Conservation (phyloP, 1,140 invertebrate species). For the Heliconius hermathena region DNA sequence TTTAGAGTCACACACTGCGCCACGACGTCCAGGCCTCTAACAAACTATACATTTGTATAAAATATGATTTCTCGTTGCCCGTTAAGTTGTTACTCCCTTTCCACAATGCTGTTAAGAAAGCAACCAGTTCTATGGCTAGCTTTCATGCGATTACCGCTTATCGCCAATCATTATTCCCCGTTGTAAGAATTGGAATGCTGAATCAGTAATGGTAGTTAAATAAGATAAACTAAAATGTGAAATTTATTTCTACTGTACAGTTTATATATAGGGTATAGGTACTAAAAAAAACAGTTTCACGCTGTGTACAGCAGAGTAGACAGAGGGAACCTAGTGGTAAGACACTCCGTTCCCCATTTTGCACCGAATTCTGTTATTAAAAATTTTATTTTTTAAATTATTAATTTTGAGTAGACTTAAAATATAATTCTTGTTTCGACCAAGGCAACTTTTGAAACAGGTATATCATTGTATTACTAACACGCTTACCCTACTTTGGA, state of each 20-base stretch:
- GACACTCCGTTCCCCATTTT: no score
- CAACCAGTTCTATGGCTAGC: slow-evolving; percentile 39
- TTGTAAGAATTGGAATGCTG: slow-evolving; percentile 39
- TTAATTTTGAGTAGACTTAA: background rate
- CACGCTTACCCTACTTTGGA: slow-evolving; percentile 9
- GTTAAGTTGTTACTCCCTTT: slow-evolving; percentile 35
- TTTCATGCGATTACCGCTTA: slow-evolving; percentile 40
- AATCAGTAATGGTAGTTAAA: slow-evolving; percentile 36
- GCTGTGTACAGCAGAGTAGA: no score
- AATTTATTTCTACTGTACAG: background rate
- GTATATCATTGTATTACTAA: slow-evolving; percentile 15
- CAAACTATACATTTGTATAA: slow-evolving; percentile 23
- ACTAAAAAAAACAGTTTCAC: no score
- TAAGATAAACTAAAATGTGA: slow-evolving; percentile 19
- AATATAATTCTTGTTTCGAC: background rate
- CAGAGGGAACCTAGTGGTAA: no score
- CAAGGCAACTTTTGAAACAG: background rate
- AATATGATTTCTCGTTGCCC: slow-evolving; percentile 40
- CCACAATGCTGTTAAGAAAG: slow-evolving; percentile 31
- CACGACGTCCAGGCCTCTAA: no score
- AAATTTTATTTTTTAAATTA: background rate
- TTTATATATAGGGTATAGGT: background rate
- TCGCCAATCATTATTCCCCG: slow-evolving; percentile 40
- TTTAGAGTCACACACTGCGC: no score
- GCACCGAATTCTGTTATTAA: no score